Conservation (phyloP, 1,140 invertebrate genomes). For the Leptopilina clavipes region DNA sequence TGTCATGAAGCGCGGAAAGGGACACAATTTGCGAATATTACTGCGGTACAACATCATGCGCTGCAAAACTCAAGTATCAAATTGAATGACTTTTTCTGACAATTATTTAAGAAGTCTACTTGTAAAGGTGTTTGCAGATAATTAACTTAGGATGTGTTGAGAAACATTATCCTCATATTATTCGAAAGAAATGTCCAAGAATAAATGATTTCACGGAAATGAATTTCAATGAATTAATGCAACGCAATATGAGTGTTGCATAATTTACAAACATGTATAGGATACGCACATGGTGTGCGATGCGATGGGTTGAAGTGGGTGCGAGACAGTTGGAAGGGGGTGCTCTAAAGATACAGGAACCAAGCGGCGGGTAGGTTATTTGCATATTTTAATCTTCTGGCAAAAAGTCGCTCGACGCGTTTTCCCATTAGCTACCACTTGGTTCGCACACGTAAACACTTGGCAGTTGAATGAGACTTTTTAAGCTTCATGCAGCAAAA, state of each 20-base stretch:
- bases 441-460: constrained; percentile 15
- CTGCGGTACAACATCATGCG: no score
- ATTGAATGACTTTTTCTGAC: not conserved
- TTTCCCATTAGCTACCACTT: constrained; percentile 56
- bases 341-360: constrained; percentile 10
- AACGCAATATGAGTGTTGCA: no score
- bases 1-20: constrained; percentile 25
- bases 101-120: no score
- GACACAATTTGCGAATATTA: not conserved
- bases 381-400: constrained; percentile 65
- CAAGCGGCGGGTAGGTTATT: constrained; percentile 52
- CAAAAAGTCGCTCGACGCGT: constrained; percentile 57
- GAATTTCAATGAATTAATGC: no score
- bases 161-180: no score
- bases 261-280: not conserved
- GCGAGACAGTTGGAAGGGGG: not conserved
- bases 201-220: no score
- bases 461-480: constrained; percentile 1
- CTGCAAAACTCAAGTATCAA: not conserved
- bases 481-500: not conserved
- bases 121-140: no score
- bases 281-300: not conserved
- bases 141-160: no score
- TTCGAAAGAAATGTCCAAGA: no score
- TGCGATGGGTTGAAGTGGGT: constrained; percentile 17